A percentile compares a stretch with the other conserved stretches of the same genome.
phyloP scores from a whole-genome alignment of 2,797 vertebrate species.

The Clamator glandarius region DNA sequence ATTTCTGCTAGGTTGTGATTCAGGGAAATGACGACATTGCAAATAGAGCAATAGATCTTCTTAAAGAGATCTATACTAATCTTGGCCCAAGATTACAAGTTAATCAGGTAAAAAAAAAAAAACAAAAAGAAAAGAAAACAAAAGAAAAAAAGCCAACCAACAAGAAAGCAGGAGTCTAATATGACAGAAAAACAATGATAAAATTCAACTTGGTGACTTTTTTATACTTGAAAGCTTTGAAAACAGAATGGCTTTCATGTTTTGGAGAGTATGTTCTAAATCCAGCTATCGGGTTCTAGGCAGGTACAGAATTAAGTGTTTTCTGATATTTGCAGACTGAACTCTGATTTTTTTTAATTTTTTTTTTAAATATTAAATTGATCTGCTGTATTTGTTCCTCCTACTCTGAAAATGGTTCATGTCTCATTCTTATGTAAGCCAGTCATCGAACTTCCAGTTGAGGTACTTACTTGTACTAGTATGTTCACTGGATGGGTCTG shows the following conservation, averaged over 20 bases:
- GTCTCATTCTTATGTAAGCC: neutral
- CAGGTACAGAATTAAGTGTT: neutral
- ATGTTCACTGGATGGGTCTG: neutral
- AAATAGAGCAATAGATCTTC: constrained; percentile 96
- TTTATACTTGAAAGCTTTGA: neutral
- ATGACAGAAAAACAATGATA: neutral
- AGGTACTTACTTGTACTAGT: neutral
- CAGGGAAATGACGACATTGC: constrained; percentile 99
- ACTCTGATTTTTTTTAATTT: neutral
- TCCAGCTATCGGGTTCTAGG: neutral
- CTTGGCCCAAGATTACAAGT: constrained; percentile 98
- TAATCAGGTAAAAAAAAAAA: constrained; percentile 87
- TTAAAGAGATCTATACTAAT: constrained; percentile 99
- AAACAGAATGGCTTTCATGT: neutral
- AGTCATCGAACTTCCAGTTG: neutral
- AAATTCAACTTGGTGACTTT: neutral
- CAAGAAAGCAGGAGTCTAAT: neutral
- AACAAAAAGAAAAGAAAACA: neutral
- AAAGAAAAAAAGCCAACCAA: neutral
- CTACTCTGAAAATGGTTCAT: neutral
- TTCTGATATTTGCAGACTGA: neutral
- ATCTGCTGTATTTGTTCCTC: neutral
- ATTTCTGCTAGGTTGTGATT: constrained; percentile 90
- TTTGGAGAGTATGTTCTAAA: neutral
- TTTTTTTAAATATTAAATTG: neutral